Conservation (phyloP, 92 coral and sea anemone genomes). For the Siderastrea radians region DNA sequence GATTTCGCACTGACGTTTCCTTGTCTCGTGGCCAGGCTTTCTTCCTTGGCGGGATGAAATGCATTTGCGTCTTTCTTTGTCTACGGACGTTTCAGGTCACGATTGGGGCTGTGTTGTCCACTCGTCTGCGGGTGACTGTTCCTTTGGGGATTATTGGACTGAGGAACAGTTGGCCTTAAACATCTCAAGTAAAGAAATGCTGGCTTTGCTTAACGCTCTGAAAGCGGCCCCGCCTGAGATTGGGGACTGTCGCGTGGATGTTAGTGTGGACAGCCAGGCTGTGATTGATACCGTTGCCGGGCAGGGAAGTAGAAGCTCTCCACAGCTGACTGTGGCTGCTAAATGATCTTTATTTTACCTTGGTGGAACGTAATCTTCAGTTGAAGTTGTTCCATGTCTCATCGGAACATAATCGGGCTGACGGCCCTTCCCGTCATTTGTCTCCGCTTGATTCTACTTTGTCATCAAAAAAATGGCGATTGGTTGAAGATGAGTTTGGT, state of each 20-base stretch:
- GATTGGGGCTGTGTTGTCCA: constrained; percentile 10
- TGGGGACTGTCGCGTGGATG: constrained; percentile 32
- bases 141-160: constrained; percentile 42
- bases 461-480: constrained; percentile 19
- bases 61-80: constrained; percentile 6
- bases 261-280: constrained; percentile 23
- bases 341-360: constrained; percentile 8
- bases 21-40: background rate
- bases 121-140: background rate
- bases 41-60: background rate
- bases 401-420: constrained; percentile 23
- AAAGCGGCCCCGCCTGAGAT: constrained; percentile 4
- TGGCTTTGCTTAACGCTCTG: constrained; percentile 17
- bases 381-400: background rate
- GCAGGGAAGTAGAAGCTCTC: constrained; percentile 33
- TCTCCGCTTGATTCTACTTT: constrained; percentile 22
- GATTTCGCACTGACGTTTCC: constrained; percentile 5
- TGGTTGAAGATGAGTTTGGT: constrained; percentile 29
- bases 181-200: constrained; percentile 40
- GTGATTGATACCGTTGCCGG: constrained; percentile 20
- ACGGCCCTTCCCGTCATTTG: constrained; percentile 29
- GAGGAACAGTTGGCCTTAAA: background rate
- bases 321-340: constrained; percentile 10
- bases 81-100: constrained; percentile 1
- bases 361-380: constrained; percentile 10